phyloP scores from a whole-genome alignment of 2,888 invertebrate genomes.

The Sphaeridia pumilis region DNA sequence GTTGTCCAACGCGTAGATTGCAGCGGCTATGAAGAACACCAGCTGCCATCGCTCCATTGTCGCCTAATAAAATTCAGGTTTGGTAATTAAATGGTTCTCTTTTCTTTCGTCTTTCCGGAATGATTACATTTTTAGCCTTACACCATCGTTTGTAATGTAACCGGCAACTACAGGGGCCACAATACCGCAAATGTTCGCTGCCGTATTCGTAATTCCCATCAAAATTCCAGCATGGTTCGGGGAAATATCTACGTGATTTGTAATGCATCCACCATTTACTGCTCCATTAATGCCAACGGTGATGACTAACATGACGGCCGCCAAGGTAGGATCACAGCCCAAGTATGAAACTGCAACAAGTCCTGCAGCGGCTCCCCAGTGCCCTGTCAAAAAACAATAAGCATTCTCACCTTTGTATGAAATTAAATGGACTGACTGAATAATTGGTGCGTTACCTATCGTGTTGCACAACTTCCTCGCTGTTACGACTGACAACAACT shows the following conservation, averaged over 20 bases:
- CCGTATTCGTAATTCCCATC: slow-evolving; percentile 81
- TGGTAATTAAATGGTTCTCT: background rate
- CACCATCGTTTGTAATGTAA: slow-evolving; percentile 46
- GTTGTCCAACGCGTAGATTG: slow-evolving; percentile 30
- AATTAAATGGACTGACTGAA: background rate
- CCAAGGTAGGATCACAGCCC: slow-evolving; percentile 65
- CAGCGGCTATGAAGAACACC: slow-evolving; percentile 36
- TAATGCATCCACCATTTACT: slow-evolving; percentile 54
- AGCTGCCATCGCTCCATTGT: slow-evolving; percentile 35
- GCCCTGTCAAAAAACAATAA: slow-evolving; percentile 14
- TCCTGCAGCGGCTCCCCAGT: slow-evolving; percentile 41
- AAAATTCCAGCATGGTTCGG: slow-evolving; percentile 82
- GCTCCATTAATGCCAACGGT: slow-evolving; percentile 63
- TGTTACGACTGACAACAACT: slow-evolving; percentile 36
- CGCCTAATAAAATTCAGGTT: slow-evolving; percentile 21
- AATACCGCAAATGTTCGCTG: slow-evolving; percentile 74
- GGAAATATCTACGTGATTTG: slow-evolving; percentile 78
- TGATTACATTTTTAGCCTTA: background rate
- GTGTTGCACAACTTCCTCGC: slow-evolving; percentile 28
- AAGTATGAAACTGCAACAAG: slow-evolving; percentile 70
- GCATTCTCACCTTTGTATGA: slow-evolving; percentile 1
- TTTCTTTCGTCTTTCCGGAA: background rate
- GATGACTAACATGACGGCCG: slow-evolving; percentile 62
- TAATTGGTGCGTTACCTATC: slow-evolving; percentile 15
- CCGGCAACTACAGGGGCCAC: slow-evolving; percentile 75